These are phyloP conservation scores for Portunus trituberculatus DNA, from an alignment of 1,140 invertebrate species.

Conservation along the genomic window DNA sequence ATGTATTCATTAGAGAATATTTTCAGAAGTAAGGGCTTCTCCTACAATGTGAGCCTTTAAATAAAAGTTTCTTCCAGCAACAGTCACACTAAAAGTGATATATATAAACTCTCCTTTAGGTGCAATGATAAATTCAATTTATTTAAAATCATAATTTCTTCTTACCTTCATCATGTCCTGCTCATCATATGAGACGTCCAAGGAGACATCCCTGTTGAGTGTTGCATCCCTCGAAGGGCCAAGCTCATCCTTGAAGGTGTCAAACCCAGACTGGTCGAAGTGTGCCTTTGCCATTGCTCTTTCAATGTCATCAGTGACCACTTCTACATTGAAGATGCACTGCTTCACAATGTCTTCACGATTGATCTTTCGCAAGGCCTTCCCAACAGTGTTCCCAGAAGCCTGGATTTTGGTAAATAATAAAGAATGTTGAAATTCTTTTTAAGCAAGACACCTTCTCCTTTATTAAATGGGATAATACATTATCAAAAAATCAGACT, in stretches of 20 bases:
- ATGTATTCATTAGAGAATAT: background rate
- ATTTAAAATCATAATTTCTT: background rate
- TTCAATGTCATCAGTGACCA: conserved; percentile 90
- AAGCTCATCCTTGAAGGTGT: conserved; percentile 86
- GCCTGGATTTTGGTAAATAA: conserved; percentile 57
- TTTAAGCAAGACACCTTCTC: conserved; percentile 79
- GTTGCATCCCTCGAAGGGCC: conserved; percentile 85
- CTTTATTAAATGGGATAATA: background rate
- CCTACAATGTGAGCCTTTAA: background rate
- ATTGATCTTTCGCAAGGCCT: conserved; percentile 92
- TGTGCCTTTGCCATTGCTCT: conserved; percentile 86
- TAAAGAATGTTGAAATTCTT: background rate
- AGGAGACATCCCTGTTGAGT: conserved; percentile 81
- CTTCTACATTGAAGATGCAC: conserved; percentile 92
- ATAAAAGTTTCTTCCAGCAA: background rate
- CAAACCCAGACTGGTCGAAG: conserved; percentile 82
- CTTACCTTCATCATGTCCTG: conserved; percentile 87
- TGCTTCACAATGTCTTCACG: conserved; percentile 95
- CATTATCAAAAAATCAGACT: background rate
- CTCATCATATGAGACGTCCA: conserved; percentile 81
- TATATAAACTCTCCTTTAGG: too few species aligned
- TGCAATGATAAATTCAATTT: background rate
- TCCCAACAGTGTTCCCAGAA: conserved; percentile 91
- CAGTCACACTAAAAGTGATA: background rate
- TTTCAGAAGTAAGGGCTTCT: background rate